Evolutionary conservation across 2,113 vertebrate species (phyloP).

Genomic region (Chrysochloris asiatica): DNA sequence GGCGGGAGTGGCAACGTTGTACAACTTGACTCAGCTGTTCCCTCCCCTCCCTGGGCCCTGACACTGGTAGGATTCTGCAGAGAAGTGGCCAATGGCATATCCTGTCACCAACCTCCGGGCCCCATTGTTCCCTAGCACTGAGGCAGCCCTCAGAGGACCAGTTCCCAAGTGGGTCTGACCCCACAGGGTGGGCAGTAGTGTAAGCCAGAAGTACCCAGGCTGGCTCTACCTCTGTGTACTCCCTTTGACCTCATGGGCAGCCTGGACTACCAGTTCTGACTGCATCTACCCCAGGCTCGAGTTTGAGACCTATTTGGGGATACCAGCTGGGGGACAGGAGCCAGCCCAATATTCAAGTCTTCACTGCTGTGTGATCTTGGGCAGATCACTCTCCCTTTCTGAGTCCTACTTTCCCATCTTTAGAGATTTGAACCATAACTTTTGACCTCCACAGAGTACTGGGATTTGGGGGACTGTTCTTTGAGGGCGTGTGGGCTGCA

Average conservation of each 20-base stretch:
- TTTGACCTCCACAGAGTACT: too few relatives aligned
- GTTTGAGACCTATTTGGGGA: neutral
- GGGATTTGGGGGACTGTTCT: neutral
- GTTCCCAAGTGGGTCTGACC: neutral
- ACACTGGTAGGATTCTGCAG: neutral
- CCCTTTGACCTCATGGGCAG: rapidly evolving
- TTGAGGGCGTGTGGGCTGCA: neutral
- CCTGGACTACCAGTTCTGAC: neutral
- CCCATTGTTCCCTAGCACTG: neutral
- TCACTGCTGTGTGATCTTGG: neutral
- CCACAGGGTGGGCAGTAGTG: too few relatives aligned
- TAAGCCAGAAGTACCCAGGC: neutral
- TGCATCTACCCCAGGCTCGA: neutral
- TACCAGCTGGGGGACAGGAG: neutral
- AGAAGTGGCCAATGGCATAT: neutral
- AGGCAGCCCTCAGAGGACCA: neutral
- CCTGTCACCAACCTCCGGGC: neutral
- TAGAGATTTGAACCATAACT: neutral
- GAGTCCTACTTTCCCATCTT: neutral
- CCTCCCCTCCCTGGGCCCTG: neutral
- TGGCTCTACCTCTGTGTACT: rapidly evolving
- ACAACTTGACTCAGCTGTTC: neutral
- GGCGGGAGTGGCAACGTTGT: neutral
- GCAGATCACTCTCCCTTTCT: neutral
- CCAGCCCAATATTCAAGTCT: neutral